Conservation (phyloP, 2,888 invertebrate species). For the Diplazon laetatorius region DNA sequence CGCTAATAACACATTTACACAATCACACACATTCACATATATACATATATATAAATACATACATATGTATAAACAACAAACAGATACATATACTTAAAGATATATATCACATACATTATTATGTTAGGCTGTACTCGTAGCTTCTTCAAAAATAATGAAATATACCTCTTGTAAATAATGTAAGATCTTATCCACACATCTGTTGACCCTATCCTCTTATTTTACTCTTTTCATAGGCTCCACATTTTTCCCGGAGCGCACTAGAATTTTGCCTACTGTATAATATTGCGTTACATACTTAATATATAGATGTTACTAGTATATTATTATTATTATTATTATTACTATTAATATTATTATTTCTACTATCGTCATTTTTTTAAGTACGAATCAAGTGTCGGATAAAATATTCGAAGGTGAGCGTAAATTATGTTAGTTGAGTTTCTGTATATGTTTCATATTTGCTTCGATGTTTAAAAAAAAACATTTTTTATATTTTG, state of each 20-base stretch:
- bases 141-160: conserved; percentile 67
- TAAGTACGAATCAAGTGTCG: neutral
- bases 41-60: conserved; percentile 1
- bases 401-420: conserved; percentile 30
- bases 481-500: conserved; percentile 59
- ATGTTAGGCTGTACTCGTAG: conserved; percentile 66
- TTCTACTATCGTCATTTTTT: conserved; percentile 6
- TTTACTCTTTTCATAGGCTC: neutral
- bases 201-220: conserved; percentile 31
- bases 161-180: conserved; percentile 75
- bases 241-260: conserved; percentile 45
- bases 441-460: conserved; percentile 54
- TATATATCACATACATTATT: conserved; percentile 67
- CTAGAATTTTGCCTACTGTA: conserved; percentile 66
- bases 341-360: neutral
- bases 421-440: conserved; percentile 30
- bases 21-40: conserved; percentile 3
- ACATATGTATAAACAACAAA: conserved; percentile 29
- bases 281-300: conserved; percentile 62
- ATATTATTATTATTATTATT: conserved; percentile 26
- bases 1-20: conserved; percentile 31
- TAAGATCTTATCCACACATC: conserved; percentile 51
- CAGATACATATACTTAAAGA: conserved; percentile 32
- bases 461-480: conserved; percentile 38
- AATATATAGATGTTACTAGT: conserved; percentile 30